Base-by-base conservation (phyloP, 2,797 vertebrate species). In the Coreius guichenoti region DNA sequence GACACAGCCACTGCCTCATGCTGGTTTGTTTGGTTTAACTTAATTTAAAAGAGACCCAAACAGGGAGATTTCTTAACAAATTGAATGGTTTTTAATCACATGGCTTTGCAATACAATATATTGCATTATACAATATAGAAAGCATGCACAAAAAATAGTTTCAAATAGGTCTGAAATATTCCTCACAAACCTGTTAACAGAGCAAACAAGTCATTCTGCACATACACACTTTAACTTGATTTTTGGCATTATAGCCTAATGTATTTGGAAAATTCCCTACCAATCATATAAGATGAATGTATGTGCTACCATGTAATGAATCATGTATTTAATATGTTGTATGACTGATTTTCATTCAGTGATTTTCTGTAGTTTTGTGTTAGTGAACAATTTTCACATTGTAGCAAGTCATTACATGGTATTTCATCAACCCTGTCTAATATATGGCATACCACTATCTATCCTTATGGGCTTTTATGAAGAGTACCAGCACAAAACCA, bases 21-120 rank as follows among this genome's bases (percentile, higher is more conserved):
- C 89, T 89, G 85, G 83, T 89, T 89, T 90, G 87, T 90, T 89
- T 90, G 85, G 85, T 90, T 90, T 88, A 89, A 80, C 88, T 81
- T 87, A 81, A 88, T 84, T 86, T 88, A 87, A 86, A 86, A 86
- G 86, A 84, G 84, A 83, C 80, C 83, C 65, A n/a, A 56, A 54
- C 67, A 16, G 33, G 51, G 69, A 33, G 47, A 14, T 19, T 14
- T 49, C 29, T 58, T 72, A 49, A 58, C 61, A 82, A 87, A 69
- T 74, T 83, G 51, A 80, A 82, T 67, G 72, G 13, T 43, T 68
- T 75, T 73, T 81, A 75, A 82, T 86, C 81, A 26, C 67, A 85
- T 58, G 68, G 51, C 33, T 26, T 65, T 56, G 69, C 21, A 26
- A 68, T 6, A 49, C 17, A 68, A 13, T 43, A 39, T 43, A 43